Evolutionary conservation across 2,113 vertebrate species (phyloP).

Genomic region (Psophia crepitans): DNA sequence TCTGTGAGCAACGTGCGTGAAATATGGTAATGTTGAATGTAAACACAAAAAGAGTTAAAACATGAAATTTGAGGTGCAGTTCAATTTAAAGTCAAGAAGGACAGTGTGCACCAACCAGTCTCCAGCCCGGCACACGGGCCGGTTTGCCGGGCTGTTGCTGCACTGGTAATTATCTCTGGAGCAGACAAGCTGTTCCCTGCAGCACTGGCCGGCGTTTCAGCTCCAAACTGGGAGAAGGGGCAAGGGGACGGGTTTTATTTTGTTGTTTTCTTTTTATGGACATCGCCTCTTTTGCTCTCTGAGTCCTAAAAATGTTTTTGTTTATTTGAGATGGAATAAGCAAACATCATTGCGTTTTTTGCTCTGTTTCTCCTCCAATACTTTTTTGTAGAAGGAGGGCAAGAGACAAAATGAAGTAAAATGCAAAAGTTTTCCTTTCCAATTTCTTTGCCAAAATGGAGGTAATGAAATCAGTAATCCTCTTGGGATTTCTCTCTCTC

Average conservation of each 20-base stretch:
- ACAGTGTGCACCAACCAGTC: background rate
- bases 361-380: background rate
- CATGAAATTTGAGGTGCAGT: constrained; percentile 3
- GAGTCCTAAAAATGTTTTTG: constrained; percentile 17
- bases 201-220: background rate
- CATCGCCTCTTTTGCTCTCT: background rate
- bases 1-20: background rate
- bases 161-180: background rate
- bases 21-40: background rate
- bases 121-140: fast-evolving
- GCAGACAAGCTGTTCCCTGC: background rate
- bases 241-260: constrained; percentile 3
- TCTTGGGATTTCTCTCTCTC: constrained; percentile 15
- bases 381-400: background rate
- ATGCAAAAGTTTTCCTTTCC: constrained; percentile 24
- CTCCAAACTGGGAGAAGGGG: constrained; percentile 49
- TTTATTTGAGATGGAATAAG: background rate
- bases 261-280: constrained; percentile 44
- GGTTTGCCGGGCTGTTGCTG: background rate
- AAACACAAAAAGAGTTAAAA: constrained; percentile 15
- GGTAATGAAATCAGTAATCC: constrained; percentile 33
- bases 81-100: background rate
- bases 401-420: constrained; percentile 28
- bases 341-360: background rate
- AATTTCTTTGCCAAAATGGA: constrained; percentile 46